Evolutionary conservation across 2,797 vertebrate species (phyloP).

Genomic region (Jordanella pulchra): DNA sequence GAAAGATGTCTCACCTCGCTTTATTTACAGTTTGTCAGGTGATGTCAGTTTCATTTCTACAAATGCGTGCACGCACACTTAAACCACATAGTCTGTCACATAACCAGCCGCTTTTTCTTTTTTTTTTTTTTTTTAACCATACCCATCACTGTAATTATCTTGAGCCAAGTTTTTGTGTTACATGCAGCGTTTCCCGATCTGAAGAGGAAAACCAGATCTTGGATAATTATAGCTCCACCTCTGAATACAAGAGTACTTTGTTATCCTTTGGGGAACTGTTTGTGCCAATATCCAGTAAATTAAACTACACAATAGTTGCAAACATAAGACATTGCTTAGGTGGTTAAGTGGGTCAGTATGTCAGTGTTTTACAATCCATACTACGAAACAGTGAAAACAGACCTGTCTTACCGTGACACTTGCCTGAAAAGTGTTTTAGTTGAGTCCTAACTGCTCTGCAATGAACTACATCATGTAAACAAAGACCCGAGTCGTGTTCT

Average conservation of each 20-base stretch:
- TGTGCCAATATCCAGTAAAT: constrained; percentile 48
- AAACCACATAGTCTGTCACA: neutral
- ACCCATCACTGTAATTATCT: neutral
- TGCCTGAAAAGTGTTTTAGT: constrained; percentile 41
- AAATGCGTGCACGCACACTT: no score
- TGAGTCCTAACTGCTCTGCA: constrained; percentile 39
- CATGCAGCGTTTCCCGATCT: neutral
- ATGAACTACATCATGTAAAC: constrained; percentile 37
- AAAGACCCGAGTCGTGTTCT: constrained; percentile 31
- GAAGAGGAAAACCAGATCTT: neutral
- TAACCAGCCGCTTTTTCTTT: neutral
- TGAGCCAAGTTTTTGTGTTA: neutral
- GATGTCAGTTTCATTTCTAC: constrained; percentile 1
- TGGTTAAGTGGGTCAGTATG: constrained; percentile 66
- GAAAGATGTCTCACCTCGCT: constrained; percentile 7
- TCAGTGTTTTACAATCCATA: constrained; percentile 42
- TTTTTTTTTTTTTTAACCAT: no score
- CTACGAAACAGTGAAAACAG: constrained; percentile 36
- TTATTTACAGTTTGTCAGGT: constrained; percentile 13
- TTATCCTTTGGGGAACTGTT: constrained; percentile 9
- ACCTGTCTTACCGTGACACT: constrained; percentile 60
- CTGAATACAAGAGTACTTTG: constrained; percentile 29
- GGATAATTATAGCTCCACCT: constrained; percentile 3
- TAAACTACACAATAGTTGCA: constrained; percentile 28
- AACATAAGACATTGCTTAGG: constrained; percentile 23